Percentiles rank a stretch among this genome's conserved stretches.
Evolutionary conservation across 2,797 vertebrate species (phyloP).

Genomic region (Neoniphon sammara): DNA sequence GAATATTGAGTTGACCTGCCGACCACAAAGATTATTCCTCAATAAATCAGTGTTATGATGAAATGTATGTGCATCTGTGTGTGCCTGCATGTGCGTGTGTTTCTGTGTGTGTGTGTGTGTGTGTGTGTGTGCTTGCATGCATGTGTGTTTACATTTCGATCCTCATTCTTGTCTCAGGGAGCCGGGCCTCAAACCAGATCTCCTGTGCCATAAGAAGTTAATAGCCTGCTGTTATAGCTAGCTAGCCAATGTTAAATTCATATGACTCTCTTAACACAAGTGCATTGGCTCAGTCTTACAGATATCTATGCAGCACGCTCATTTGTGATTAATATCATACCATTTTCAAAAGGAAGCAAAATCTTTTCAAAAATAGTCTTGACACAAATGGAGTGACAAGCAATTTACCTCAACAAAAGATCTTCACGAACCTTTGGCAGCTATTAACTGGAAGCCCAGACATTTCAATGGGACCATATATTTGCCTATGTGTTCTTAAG

Average conservation of each 20-base stretch:
- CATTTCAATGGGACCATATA: constrained; percentile 28
- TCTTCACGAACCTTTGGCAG: constrained; percentile 12
- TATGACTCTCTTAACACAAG: constrained; percentile 8
- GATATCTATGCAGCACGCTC: constrained; percentile 1
- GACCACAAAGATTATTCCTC: constrained; percentile 56
- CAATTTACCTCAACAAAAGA: constrained; percentile 9
- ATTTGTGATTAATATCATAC: neutral
- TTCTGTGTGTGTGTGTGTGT: neutral
- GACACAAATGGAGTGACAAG: neutral
- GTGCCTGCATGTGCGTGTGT: neutral
- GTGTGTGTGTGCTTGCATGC: neutral
- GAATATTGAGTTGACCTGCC: constrained; percentile 57
- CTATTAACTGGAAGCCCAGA: neutral
- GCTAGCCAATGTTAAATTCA: constrained; percentile 37
- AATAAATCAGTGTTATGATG: constrained; percentile 70
- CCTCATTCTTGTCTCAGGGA: constrained; percentile 27
- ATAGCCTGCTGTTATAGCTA: constrained; percentile 51
- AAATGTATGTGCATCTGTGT: constrained; percentile 47
- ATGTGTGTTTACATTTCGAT: constrained; percentile 44
- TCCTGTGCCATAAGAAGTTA: constrained; percentile 31
- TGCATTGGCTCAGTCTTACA: constrained; percentile 11
- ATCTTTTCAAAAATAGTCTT: neutral
- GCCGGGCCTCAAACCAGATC: constrained; percentile 39
- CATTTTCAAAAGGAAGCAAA: no score
- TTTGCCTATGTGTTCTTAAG: constrained; percentile 27